Conservation (phyloP, 53 echinoderm and acorn worm species). For the Holothuria leucospilota region DNA sequence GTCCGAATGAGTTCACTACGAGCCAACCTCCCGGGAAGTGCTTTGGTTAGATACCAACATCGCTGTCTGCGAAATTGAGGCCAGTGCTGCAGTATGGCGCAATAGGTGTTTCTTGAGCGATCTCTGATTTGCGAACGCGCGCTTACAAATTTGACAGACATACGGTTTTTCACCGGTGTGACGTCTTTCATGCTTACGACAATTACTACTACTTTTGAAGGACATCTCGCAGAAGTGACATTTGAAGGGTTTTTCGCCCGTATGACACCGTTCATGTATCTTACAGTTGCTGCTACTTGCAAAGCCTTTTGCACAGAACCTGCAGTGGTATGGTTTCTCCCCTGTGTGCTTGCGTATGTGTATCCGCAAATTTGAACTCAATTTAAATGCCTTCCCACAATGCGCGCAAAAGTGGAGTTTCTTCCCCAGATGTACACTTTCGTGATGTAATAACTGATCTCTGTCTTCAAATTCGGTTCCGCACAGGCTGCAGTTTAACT, state of each 20-base stretch:
- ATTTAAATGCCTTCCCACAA: constrained; percentile 32
- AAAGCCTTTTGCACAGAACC: constrained; percentile 7
- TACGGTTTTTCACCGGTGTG: constrained; percentile 38
- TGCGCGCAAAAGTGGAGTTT: constrained; percentile 24
- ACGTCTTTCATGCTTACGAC: constrained; percentile 27
- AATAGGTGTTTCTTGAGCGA: constrained; percentile 8
- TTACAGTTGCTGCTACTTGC: constrained; percentile 45
- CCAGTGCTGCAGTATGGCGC: constrained; percentile 8
- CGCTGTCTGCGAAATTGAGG: background rate
- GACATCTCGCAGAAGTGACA: constrained; percentile 29
- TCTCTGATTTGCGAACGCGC: constrained; percentile 22
- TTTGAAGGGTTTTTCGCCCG: constrained; percentile 29
- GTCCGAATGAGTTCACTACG: too few relatives aligned
- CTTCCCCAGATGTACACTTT: constrained; percentile 40
- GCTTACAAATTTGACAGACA: constrained; percentile 24
- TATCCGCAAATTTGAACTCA: constrained; percentile 16
- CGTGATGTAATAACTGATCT: constrained; percentile 24
- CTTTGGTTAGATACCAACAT: too few relatives aligned
- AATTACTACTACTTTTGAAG: constrained; percentile 35
- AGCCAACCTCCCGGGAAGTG: too few relatives aligned
- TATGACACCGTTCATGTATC: constrained; percentile 39
- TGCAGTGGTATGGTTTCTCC: constrained; percentile 17
- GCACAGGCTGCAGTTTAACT: constrained; percentile 26
- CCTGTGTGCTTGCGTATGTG: constrained; percentile 32
- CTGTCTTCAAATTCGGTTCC: constrained; percentile 33